Evolutionary conservation across 2,797 vertebrate genomes (phyloP).

Genomic region (Podargus strigoides): DNA sequence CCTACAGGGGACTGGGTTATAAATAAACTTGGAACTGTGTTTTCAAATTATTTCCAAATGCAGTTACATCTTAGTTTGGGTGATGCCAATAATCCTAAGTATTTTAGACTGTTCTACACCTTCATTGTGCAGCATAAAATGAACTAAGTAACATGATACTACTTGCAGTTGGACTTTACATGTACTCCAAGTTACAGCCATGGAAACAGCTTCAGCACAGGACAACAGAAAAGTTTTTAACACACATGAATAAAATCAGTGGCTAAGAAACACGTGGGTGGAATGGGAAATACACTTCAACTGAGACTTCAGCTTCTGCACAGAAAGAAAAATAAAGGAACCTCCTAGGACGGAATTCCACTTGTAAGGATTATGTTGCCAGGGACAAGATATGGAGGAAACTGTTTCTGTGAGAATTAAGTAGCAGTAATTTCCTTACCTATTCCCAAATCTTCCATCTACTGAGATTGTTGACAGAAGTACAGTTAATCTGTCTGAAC

Average conservation of each 20-base stretch:
- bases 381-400: neutral
- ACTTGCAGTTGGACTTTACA: neutral
- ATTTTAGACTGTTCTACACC: neutral
- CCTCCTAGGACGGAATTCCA: neutral
- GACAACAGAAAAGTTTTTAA: neutral
- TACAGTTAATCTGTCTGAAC: neutral
- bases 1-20: neutral
- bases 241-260: neutral
- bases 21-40: neutral
- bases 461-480: neutral
- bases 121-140: neutral
- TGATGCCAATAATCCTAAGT: neutral
- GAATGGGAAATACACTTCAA: neutral
- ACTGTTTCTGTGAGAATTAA: neutral
- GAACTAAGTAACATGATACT: neutral
- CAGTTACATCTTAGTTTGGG: neutral
- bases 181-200: neutral
- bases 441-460: neutral
- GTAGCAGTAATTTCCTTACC: neutral
- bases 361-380: neutral
- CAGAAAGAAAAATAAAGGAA: neutral
- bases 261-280: neutral
- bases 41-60: slow-evolving; percentile 4
- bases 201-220: neutral
- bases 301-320: neutral